Evolutionary conservation across 2,797 vertebrate genomes (phyloP), one percentile per base, ranked within the genome.

Genomic region (Coregonus suidteri): DNA sequence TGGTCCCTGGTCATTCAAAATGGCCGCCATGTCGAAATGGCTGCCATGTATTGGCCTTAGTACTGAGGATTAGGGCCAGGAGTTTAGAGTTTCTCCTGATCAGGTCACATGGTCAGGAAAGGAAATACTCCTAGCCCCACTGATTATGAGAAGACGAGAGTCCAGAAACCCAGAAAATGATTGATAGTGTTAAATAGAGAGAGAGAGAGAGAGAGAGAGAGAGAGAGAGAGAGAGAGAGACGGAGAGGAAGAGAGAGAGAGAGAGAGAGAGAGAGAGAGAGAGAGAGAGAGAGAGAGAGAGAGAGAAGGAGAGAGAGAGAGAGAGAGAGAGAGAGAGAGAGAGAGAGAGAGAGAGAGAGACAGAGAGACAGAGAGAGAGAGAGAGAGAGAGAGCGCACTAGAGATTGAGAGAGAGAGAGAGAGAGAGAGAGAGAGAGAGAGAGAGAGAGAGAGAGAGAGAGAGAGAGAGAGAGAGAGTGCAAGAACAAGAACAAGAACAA

Each of bases 1-100:
- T 87, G 93, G 91, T 94, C 92, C 93, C 91, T 92, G 91, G 95
- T 94, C 94, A 56, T 75, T 77, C 68, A 69, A 77, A 78, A 82
- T 73, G 82, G 73, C 74, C 2, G 0, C 18, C 77, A 54, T 82
- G 20, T 71, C 54, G n/a, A 59, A 59, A 69, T 96, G 41, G 41
- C 41, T 47, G 95, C 94, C 90, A 88, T 90, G 77, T 79, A 77
- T 4, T 82, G 20, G 59, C 20, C 11, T 64, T 3, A 25, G 59
- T 25, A 64, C 20, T 25, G 9, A 13, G 59, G 7, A 20, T 64
- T 11, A 25, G 59, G n/a, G 59, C 56, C 16, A 25, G 59, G 59
- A 25, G 59, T 64, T 25, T 7, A 64, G 59, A 64, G 59, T 25
- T 20, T 30, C 11, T 64, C 20, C 59, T 30, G 59, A 20, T 64